phyloP scores from a whole-genome alignment of 2,113 vertebrate genomes.

The Baryphthengus martii region DNA sequence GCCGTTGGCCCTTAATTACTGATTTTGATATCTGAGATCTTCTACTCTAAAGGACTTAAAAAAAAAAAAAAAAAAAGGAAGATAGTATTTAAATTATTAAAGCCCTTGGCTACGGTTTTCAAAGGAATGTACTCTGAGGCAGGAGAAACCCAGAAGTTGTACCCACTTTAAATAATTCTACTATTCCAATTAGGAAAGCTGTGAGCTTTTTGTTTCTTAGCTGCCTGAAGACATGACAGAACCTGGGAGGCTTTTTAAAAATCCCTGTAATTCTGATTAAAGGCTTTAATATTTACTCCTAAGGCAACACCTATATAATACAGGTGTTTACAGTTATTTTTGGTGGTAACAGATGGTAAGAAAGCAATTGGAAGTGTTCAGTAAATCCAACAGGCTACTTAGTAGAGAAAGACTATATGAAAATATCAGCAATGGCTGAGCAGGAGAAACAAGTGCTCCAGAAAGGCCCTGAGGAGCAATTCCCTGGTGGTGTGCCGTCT shows the following conservation, averaged over 20 bases:
- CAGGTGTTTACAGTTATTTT: neutral
- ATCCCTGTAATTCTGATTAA: neutral
- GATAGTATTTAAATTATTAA: conserved; percentile 48
- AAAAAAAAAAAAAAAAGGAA: neutral
- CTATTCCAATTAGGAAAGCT: conserved; percentile 29
- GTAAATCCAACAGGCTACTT: neutral
- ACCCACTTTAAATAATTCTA: conserved; percentile 27
- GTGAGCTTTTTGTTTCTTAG: neutral
- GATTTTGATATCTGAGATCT: neutral
- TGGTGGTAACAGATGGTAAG: neutral
- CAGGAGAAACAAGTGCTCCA: neutral
- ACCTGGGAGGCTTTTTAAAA: neutral
- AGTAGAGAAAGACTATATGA: neutral
- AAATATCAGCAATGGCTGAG: neutral
- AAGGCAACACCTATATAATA: neutral
- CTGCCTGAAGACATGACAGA: neutral
- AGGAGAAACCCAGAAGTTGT: neutral
- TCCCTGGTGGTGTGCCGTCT: neutral
- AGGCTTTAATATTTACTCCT: neutral
- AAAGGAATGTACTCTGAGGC: neutral
- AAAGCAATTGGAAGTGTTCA: neutral
- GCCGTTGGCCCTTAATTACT: neutral
- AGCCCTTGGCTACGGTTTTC: neutral
- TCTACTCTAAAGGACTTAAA: neutral
- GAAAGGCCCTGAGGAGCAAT: neutral